Base-by-base conservation (phyloP, 2,797 vertebrate genomes). In the Karalla daura region DNA sequence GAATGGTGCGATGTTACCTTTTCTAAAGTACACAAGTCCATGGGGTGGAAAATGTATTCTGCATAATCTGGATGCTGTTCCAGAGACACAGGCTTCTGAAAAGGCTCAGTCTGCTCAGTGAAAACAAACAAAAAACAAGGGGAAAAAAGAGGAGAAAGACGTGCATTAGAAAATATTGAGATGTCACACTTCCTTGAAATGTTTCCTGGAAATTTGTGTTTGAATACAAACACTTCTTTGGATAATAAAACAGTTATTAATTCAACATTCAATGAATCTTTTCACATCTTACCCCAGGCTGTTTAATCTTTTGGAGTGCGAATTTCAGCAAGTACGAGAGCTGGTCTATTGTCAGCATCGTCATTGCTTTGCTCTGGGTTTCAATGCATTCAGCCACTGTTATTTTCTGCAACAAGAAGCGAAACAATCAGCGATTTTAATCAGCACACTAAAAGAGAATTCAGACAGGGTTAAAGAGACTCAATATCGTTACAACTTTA, bases 321-420 rank as follows among this genome's bases (percentile, higher is more conserved):
- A 98, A 99, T 95, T 99, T 99, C 79, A 99, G 96, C 91, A 99
- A 93, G 91, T 98, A 99, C 11, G 97, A 98, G 73, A 99, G 94
- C 86, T 99, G 97, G 87, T 99, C 96, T 52, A 96, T 96, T 76
- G 96, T 98, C 80, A 99, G 93, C 97, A 99, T 98, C 35, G 95
- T 97, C 98, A 99, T 99, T 77, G 98, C 97, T 91, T 98, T 99
- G 90, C 98, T 99, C 93, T 99, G 97, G 27, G 97, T 99, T 94
- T 99, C 96, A 90, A 99, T 99, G 95, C 98, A 99, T 90, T 99
- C 97, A 69, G 97, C 97, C 2, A 99, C 97, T 50, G 97, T 99
- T 90, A 98, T 98, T 96, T 98, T 99, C 97, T 99, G 88, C 35
- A 93, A 74, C 85, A 85, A 89, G 63, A 82, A 82, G 71, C 74